Evolutionary conservation across 2,888 invertebrate species (phyloP).

Genomic region (Abrostola triplasia): DNA sequence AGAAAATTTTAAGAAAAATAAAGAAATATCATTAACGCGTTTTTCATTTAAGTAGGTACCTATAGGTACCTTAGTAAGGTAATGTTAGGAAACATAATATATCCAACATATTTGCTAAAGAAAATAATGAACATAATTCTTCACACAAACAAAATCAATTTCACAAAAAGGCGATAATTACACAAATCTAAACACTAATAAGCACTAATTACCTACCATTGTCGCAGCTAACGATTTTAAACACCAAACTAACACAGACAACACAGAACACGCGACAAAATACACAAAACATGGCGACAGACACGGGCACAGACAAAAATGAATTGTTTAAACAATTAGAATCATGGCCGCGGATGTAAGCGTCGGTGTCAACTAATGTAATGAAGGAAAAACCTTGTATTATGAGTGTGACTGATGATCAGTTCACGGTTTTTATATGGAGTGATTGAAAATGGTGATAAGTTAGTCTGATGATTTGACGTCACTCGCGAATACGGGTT

Average conservation of each 20-base stretch:
- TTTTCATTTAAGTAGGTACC: too few species aligned
- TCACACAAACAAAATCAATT: not conserved
- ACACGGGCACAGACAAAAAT: slow-evolving; percentile 7
- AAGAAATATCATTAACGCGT: too few species aligned
- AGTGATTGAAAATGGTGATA: slow-evolving; percentile 47
- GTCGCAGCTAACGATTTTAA: slow-evolving; percentile 15
- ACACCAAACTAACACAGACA: slow-evolving; percentile 45
- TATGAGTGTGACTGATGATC: slow-evolving; percentile 44
- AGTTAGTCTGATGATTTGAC: slow-evolving; percentile 16
- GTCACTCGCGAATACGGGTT: slow-evolving; percentile 5
- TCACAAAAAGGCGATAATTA: not conserved
- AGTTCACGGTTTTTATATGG: slow-evolving; percentile 43
- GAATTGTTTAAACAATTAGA: slow-evolving; percentile 1
- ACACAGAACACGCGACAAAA: slow-evolving; percentile 38
- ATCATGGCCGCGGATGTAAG: slow-evolving; percentile 29
- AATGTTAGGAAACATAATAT: too few species aligned
- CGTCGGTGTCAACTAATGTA: slow-evolving; percentile 30
- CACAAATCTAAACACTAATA: not conserved
- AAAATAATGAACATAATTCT: not conserved
- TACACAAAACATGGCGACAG: slow-evolving; percentile 38
- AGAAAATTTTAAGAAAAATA: too few species aligned
- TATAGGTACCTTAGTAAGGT: too few species aligned
- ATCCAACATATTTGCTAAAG: not conserved
- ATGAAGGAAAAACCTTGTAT: slow-evolving; percentile 30
- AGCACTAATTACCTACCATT: slow-evolving; percentile 33